phyloP scores from a whole-genome alignment of 2,888 invertebrate species.

The Acronicta aceris region DNA sequence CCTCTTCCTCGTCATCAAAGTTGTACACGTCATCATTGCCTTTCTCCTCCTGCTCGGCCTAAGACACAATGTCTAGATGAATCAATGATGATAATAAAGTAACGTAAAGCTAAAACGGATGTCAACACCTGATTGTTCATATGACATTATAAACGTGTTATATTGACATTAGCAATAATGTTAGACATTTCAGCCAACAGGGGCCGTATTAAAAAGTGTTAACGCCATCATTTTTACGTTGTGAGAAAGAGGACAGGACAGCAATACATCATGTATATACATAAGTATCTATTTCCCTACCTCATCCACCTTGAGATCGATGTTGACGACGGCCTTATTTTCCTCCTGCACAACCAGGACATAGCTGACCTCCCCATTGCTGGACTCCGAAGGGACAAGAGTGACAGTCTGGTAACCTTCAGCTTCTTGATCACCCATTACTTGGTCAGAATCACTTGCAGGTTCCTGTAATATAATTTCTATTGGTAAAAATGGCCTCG shows the following conservation, averaged over 20 bases:
- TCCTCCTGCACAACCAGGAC: conserved; percentile 95
- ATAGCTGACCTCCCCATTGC: conserved; percentile 95
- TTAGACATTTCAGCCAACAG: too few species aligned
- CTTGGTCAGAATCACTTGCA: conserved; percentile 57
- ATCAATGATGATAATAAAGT: too few species aligned
- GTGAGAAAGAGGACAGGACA: too few species aligned
- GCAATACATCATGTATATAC: not conserved
- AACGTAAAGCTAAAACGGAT: too few species aligned
- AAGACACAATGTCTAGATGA: not conserved
- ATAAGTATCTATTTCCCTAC: conserved; percentile 39
- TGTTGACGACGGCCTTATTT: conserved; percentile 86
- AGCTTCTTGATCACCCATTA: conserved; percentile 66
- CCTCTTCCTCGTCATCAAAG: conserved; percentile 91
- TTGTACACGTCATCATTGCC: conserved; percentile 90
- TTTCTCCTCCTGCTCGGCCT: conserved; percentile 71
- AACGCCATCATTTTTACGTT: too few species aligned
- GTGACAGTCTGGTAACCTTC: conserved; percentile 95
- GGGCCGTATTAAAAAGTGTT: too few species aligned
- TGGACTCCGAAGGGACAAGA: conserved; percentile 93
- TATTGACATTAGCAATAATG: not conserved
- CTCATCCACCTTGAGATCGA: conserved; percentile 72
- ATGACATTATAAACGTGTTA: too few species aligned
- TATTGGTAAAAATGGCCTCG: too few species aligned
- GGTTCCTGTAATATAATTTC: conserved; percentile 15
- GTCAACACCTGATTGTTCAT: too few species aligned